phyloP scores from a whole-genome alignment of 2,113 vertebrate genomes.

The Eulemur macaco region DNA sequence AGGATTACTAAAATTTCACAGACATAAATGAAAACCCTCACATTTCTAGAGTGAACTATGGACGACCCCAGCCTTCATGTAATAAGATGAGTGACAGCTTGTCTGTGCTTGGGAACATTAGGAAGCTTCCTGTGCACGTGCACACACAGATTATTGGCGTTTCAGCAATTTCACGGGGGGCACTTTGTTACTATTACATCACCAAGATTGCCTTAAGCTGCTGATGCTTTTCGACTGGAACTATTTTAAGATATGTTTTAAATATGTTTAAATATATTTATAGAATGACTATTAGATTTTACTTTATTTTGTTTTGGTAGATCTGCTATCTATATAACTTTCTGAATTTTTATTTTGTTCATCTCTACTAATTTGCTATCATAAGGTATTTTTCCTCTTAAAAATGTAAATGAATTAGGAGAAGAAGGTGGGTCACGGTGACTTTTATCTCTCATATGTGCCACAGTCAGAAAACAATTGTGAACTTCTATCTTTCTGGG shows the following conservation, averaged over 20 bases:
- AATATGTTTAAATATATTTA: not conserved
- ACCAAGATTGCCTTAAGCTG: not conserved
- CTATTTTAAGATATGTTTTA: not conserved
- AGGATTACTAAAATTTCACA: not conserved
- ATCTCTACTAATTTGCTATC: not conserved
- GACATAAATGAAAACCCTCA: not conserved
- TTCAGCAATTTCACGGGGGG: not conserved
- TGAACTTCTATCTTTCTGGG: not conserved
- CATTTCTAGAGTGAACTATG: not conserved
- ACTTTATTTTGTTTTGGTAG: not conserved
- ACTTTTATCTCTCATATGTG: not conserved
- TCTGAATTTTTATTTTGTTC: not conserved
- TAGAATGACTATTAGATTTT: not conserved
- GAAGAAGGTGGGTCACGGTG: not conserved
- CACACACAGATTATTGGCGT: rapidly evolving
- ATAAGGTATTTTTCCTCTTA: not conserved
- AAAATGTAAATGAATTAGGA: not conserved
- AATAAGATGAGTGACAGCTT: not conserved
- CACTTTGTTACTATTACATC: not conserved
- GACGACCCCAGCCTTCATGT: not conserved
- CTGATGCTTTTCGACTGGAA: not conserved
- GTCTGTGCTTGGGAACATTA: too few relatives aligned
- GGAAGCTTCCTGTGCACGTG: rapidly evolving
- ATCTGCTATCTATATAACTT: not conserved
- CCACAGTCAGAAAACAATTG: not conserved